Percentiles rank a stretch among this genome's conserved stretches.
phyloP scores from a whole-genome alignment of 2,113 vertebrate species.

The Sylvilagus bachmani region DNA sequence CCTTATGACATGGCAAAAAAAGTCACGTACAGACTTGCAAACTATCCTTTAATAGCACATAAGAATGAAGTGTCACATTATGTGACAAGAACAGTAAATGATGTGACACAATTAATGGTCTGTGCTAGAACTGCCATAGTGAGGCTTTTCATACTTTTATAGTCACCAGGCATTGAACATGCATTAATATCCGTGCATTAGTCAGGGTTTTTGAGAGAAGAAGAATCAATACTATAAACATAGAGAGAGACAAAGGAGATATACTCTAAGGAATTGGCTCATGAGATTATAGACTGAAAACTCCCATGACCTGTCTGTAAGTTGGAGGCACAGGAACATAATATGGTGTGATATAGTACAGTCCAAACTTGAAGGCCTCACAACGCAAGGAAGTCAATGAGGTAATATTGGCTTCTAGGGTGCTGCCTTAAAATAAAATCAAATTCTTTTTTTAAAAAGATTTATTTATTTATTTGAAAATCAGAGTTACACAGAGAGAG shows the following conservation, averaged over 20 bases:
- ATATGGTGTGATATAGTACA: background rate
- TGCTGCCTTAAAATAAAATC: background rate
- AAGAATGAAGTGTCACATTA: conserved; percentile 56
- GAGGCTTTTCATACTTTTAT: conserved; percentile 1
- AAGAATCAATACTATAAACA: background rate
- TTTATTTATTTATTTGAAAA: no score
- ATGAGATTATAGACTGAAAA: background rate
- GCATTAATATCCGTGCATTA: background rate
- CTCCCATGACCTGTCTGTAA: background rate
- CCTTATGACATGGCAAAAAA: background rate
- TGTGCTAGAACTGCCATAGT: background rate
- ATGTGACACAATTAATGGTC: conserved; percentile 28
- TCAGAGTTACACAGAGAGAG: no score
- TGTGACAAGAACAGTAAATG: background rate
- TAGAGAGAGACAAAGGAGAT: background rate
- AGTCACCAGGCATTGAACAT: background rate
- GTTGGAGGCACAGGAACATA: background rate
- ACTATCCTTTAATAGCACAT: conserved; percentile 21
- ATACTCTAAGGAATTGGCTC: background rate
- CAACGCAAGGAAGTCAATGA: background rate
- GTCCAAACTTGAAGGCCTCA: background rate
- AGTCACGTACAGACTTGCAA: background rate
- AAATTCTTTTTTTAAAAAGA: background rate
- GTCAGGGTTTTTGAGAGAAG: background rate
- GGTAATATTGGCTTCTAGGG: background rate